Base-by-base conservation (phyloP, 2,797 vertebrate species). In the Gallinago solitaria region DNA sequence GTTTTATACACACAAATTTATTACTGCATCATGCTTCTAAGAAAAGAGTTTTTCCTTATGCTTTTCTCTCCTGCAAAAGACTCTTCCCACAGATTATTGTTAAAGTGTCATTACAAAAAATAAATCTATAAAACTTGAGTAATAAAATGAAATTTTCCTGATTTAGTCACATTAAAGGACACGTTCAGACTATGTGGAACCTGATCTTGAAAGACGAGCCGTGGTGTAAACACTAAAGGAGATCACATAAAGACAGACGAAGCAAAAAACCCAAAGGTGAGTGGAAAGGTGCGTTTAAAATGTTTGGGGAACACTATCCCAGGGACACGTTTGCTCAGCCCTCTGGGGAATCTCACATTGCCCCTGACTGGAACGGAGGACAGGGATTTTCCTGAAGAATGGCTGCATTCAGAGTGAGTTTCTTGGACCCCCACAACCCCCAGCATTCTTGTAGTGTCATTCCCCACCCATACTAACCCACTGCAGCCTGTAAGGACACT, bases 391-490 rank as follows among this genome's bases (percentile, higher is more conserved):
- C 15, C 37, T 59, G 59, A 68, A 47, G 65, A 19, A 7, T 57
- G 9, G 39, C 43, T 71, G 33, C 10, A 80, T 37, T 53, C 25
- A 10, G 30, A 28, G 18, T 43, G 51, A 11, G 33, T 70, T 75
- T 75, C 0, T 1, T 53, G 51, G 41, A 47, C 43, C 12, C 33
- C 21, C 21, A 11, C 2, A 1, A 32, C 3, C 10, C 21, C 35
- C 12, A 11, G 16, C 30, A 13, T 41, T 65, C 54, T 75, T 76
- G 33, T 48, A 41, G 21, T 17, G 39, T 43, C 41, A 41, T 3
- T 12, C 32, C 64, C 39, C 18, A 20, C 13, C 30, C 41, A 33
- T 20, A 18, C 9, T 19, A 35, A 53, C 8, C 21, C 16, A 70
- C 6, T 39, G 35, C 32, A 50, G 14, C 30, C 27, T 69, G 33